phyloP scores from a whole-genome alignment of 2,113 vertebrate species.

The Chelonoidis abingdonii region DNA sequence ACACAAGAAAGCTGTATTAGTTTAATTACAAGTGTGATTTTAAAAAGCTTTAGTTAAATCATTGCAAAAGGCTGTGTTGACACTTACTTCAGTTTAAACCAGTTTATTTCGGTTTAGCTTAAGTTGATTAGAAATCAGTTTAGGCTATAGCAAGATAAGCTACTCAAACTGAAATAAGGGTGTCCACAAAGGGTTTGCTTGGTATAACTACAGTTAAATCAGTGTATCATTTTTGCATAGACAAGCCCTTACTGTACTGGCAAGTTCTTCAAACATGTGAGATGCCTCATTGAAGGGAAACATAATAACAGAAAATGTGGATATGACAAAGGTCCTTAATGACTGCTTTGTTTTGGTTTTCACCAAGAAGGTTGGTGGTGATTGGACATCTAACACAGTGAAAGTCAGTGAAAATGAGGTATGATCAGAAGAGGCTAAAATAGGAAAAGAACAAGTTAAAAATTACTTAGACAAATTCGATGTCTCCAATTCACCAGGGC shows the following conservation, averaged over 20 bases:
- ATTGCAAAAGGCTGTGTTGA: background rate
- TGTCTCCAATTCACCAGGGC: no score
- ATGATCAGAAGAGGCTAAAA: no score
- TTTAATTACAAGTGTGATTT: background rate
- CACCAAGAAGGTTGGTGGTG: no score
- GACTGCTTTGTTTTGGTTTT: no score
- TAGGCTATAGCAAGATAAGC: background rate
- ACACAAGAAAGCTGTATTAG: background rate
- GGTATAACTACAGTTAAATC: background rate
- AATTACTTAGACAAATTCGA: no score
- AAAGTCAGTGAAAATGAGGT: no score
- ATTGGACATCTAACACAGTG: no score
- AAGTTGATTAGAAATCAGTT: background rate
- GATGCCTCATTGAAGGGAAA: background rate
- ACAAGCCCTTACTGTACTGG: background rate
- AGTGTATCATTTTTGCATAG: background rate
- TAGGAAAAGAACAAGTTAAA: no score
- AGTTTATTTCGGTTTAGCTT: slow-evolving; percentile 8
- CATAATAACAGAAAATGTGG: no score
- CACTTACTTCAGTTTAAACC: background rate
- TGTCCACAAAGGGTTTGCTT: background rate
- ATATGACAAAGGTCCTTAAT: no score
- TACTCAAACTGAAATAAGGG: background rate
- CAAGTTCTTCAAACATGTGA: background rate
- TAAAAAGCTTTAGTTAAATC: background rate